Evolutionary conservation across 2,113 vertebrate species (phyloP).

Genomic region (Cephalopholis sonnerati): DNA sequence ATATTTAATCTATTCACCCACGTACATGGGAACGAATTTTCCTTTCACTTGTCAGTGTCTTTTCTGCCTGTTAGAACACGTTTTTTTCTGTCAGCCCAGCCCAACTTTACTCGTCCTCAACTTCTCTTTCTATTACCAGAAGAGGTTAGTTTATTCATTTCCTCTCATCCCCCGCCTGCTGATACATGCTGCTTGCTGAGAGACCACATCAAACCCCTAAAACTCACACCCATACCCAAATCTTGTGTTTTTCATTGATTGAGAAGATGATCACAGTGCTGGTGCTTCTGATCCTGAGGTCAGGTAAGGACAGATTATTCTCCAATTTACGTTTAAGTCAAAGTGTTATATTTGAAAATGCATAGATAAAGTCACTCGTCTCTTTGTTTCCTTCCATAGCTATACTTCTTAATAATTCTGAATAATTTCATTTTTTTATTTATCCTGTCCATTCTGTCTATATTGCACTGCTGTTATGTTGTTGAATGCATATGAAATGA

Average conservation of each 20-base stretch:
- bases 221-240: background rate
- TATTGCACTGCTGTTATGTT: background rate
- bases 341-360: no score
- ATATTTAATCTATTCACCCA: no score
- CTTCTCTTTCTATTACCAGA: no score
- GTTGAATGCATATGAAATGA: no score
- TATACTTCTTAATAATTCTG: background rate
- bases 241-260: background rate
- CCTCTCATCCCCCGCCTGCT: background rate
- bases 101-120: no score
- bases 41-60: no score
- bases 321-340: background rate
- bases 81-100: no score
- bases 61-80: no score
- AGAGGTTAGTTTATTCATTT: no score
- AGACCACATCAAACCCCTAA: background rate
- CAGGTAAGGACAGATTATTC: constrained; percentile 39
- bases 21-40: no score
- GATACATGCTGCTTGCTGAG: background rate
- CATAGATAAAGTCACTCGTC: no score
- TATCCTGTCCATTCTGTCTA: background rate
- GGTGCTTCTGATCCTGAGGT: constrained; percentile 22
- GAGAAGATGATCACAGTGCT: constrained; percentile 32
- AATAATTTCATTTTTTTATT: background rate
- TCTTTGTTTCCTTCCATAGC: no score